Conservation (phyloP, 2,888 invertebrate genomes). For the Agrotis clavis region DNA sequence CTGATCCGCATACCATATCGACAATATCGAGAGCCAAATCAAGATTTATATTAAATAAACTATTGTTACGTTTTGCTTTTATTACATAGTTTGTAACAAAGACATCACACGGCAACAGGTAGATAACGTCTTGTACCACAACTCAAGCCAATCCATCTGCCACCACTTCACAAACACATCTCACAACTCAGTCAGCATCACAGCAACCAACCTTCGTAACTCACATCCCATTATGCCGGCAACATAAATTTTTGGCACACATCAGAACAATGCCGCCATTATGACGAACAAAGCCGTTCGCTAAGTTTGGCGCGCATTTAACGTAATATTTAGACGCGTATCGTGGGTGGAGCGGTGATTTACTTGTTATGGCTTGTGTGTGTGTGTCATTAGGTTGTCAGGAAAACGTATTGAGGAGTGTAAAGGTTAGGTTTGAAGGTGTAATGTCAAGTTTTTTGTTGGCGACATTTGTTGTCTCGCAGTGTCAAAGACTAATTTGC, state of each 20-base stretch:
- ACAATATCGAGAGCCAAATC: too few species aligned
- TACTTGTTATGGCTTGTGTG: constrained; percentile 40
- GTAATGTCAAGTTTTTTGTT: background rate
- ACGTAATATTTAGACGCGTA: constrained; percentile 39
- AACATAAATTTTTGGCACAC: constrained; percentile 64
- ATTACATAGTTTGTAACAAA: background rate
- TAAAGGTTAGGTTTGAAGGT: background rate
- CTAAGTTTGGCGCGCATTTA: constrained; percentile 51
- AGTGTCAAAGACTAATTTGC: too few species aligned
- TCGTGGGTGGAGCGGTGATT: constrained; percentile 43
- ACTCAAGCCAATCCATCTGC: constrained; percentile 21
- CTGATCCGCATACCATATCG: too few species aligned
- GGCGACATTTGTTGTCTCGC: too few species aligned
- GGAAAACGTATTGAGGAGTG: constrained; percentile 4
- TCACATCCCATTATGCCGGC: constrained; percentile 54
- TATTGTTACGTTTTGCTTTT: too few species aligned
- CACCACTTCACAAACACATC: constrained; percentile 12
- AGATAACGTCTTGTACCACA: too few species aligned
- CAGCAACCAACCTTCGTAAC: constrained; percentile 28
- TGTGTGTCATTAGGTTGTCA: constrained; percentile 26
- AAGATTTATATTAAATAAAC: too few species aligned
- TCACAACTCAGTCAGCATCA: constrained; percentile 47
- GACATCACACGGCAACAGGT: background rate
- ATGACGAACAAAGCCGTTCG: constrained; percentile 54
- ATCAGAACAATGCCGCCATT: constrained; percentile 60